Percentiles rank a stretch among this genome's conserved stretches.
phyloP scores from a whole-genome alignment of 1,140 invertebrate genomes.

The Zophobas atratus region DNA sequence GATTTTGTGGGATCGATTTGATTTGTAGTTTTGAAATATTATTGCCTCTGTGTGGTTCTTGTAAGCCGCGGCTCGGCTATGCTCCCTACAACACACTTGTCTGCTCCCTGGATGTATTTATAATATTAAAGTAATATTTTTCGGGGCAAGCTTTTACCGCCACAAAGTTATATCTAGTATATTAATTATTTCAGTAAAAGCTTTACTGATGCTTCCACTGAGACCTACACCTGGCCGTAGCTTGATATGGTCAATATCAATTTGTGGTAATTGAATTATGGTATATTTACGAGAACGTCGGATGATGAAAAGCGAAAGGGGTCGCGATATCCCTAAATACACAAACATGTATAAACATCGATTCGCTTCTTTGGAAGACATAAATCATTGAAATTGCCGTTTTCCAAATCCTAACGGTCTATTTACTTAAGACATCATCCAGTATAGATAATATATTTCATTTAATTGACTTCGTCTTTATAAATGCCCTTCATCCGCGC shows the following conservation, averaged over 20 bases:
- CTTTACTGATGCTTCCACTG: conserved; percentile 39
- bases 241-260: conserved; percentile 58
- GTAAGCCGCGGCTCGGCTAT: conserved; percentile 3
- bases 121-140: conserved; percentile 30
- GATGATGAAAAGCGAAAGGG: conserved; percentile 53
- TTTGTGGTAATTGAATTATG: conserved; percentile 56
- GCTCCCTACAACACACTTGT: conserved; percentile 11
- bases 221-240: conserved; percentile 49
- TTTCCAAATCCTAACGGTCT: conserved; percentile 57
- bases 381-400: conserved; percentile 59
- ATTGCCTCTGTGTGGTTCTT: conserved; percentile 40
- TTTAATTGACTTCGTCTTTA: conserved; percentile 53
- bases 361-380: conserved; percentile 50
- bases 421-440: conserved; percentile 57
- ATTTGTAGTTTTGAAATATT: conserved; percentile 58
- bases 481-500: conserved; percentile 11
- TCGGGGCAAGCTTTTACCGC: conserved; percentile 7
- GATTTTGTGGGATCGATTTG: conserved; percentile 56
- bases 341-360: conserved; percentile 55
- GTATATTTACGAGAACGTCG: conserved; percentile 45
- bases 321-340: conserved; percentile 53
- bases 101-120: conserved; percentile 22
- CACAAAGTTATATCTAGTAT: conserved; percentile 33
- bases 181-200: conserved; percentile 52
- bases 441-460: conserved; percentile 54